Conservation (phyloP, 1,140 invertebrate species). For the Polypedilum pembai region DNA sequence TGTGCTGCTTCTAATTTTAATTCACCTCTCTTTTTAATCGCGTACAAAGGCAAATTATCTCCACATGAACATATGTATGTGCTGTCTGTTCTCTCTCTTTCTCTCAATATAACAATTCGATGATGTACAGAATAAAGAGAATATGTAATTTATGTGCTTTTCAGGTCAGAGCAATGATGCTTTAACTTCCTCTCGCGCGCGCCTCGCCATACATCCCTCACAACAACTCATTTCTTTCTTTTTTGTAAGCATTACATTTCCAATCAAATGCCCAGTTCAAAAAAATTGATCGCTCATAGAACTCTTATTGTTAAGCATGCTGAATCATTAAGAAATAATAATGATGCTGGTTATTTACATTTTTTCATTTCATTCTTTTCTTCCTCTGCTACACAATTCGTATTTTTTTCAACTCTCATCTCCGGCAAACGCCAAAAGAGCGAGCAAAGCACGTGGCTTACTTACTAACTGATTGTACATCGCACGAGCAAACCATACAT, state of each 20-base stretch:
- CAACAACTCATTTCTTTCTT: not conserved
- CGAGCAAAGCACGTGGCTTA: not conserved
- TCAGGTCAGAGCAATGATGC: not conserved
- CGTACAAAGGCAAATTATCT: conserved; percentile 12
- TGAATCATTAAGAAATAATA: conserved; percentile 19
- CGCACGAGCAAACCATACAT: conserved; percentile 15
- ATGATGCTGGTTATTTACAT: conserved; percentile 18
- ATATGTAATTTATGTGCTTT: conserved; percentile 16
- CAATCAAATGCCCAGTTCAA: conserved; percentile 16
- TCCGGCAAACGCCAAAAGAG: not conserved
- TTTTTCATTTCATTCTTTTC: not conserved
- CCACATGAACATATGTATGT: not conserved
- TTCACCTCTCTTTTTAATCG: not conserved
- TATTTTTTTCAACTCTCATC: not conserved
- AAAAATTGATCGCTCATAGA: conserved; percentile 6
- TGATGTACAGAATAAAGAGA: not conserved
- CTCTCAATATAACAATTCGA: not conserved
- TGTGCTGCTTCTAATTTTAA: not conserved
- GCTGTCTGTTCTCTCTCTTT: no score
- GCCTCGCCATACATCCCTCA: not conserved
- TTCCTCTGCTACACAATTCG: not conserved
- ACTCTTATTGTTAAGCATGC: not conserved
- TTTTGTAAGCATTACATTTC: not conserved
- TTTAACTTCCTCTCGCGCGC: not conserved
- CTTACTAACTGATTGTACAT: conserved; percentile 11